Conservation (phyloP, 1,140 invertebrate species). For the Colletes gigas region DNA sequence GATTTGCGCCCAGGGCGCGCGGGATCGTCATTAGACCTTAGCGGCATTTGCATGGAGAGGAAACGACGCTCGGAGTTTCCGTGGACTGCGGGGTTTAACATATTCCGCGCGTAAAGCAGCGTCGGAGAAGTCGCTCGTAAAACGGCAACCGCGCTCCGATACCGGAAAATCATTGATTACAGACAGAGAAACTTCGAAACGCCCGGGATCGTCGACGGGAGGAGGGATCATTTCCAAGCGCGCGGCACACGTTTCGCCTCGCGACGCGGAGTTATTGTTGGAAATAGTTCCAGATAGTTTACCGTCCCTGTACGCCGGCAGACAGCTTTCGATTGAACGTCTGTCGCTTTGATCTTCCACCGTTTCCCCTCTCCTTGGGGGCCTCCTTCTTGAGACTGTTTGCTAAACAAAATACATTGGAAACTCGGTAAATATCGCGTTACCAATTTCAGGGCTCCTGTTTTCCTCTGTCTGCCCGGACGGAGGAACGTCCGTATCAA, state of each 20-base stretch:
- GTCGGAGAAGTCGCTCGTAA: conserved; percentile 58
- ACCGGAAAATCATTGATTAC: conserved; percentile 50
- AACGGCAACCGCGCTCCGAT: conserved; percentile 47
- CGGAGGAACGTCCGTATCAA: not conserved
- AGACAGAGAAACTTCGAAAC: conserved; percentile 31
- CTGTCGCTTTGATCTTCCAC: conserved; percentile 50
- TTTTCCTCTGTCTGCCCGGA: conserved; percentile 16
- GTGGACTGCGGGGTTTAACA: conserved; percentile 61
- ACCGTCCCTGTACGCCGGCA: conserved; percentile 21
- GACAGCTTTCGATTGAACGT: conserved; percentile 31
- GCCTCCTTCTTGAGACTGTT: conserved; percentile 50
- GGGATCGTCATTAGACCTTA: conserved; percentile 68
- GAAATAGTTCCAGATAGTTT: conserved; percentile 50
- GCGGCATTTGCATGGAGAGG: conserved; percentile 66
- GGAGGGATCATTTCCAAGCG: conserved; percentile 14
- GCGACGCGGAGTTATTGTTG: conserved; percentile 22
- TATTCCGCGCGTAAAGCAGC: conserved; percentile 66
- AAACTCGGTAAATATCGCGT: conserved; percentile 61
- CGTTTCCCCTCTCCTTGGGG: not conserved
- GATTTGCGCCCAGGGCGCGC: conserved; percentile 65
- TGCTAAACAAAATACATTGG: conserved; percentile 53
- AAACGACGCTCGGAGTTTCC: conserved; percentile 62
- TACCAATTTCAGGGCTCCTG: conserved; percentile 52
- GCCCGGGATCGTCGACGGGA: conserved; percentile 19
- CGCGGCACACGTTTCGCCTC: not conserved